phyloP scores from a whole-genome alignment of 2,113 vertebrate species.

The Nesoenas mayeri region DNA sequence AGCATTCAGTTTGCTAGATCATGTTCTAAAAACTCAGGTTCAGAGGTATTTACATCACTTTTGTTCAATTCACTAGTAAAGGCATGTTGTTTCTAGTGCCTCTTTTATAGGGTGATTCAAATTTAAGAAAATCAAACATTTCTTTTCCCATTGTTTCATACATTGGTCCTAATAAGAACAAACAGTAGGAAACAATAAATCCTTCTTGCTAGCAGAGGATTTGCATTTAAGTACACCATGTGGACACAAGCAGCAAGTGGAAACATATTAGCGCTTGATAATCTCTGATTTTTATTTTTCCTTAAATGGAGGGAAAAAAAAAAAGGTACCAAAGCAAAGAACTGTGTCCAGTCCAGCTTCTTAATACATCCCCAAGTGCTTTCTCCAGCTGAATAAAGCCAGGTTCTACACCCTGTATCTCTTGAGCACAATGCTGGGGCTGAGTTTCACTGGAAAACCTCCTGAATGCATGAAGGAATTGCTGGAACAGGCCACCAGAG shows the following conservation, averaged over 20 bases:
- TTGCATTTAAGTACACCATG: background rate
- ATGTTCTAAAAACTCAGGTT: background rate
- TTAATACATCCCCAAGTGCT: fast-evolving
- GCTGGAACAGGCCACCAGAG: background rate
- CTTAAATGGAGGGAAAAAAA: background rate
- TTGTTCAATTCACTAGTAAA: background rate
- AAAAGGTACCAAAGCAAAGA: background rate
- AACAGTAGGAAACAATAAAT: background rate
- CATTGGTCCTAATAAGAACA: background rate
- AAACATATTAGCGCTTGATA: background rate
- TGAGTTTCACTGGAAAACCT: background rate
- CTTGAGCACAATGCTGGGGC: background rate
- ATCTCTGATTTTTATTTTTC: background rate
- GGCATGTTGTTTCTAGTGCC: background rate
- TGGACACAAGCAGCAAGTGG: background rate
- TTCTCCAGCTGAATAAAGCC: background rate
- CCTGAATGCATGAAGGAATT: background rate
- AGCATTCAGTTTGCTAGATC: background rate
- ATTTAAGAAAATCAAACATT: background rate
- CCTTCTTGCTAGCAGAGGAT: background rate
- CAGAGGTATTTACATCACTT: background rate
- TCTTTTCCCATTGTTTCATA: background rate
- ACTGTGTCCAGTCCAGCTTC: background rate
- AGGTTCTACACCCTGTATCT: background rate
- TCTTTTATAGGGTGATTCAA: background rate